Conservation (phyloP, 2,888 invertebrate species). For the Drosophila bunnanda region DNA sequence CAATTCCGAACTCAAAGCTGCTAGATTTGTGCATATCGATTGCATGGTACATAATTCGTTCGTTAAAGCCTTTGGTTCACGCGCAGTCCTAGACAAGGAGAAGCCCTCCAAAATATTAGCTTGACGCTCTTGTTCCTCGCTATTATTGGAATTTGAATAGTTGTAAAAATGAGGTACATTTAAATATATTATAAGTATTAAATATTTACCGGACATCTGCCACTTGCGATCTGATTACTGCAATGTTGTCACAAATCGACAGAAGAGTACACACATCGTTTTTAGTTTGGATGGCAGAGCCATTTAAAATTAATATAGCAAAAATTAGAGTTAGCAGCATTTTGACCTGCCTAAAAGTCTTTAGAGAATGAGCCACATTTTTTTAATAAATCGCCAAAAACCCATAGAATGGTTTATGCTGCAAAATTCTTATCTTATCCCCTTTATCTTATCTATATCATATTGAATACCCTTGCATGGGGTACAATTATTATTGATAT, state of each 20-base stretch:
- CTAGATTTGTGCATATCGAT: conserved; percentile 21
- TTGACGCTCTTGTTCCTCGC: neutral
- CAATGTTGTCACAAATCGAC: conserved; percentile 2
- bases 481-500: neutral
- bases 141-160: neutral
- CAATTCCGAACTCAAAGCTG: conserved; percentile 25
- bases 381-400: neutral
- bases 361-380: neutral
- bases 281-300: neutral
- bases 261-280: neutral
- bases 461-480: neutral
- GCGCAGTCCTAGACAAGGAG: neutral
- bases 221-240: neutral
- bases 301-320: neutral
- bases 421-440: neutral
- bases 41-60: neutral
- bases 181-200: neutral
- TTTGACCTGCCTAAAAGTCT: neutral
- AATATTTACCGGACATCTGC: conserved; percentile 2
- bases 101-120: neutral
- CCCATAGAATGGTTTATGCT: neutral
- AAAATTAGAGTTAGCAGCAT: neutral
- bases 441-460: neutral
- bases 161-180: neutral
- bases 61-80: neutral